Evolutionary conservation across 2,113 vertebrate species (phyloP), one percentile per base, ranked within the genome.

Genomic region (Numenius arquata): DNA sequence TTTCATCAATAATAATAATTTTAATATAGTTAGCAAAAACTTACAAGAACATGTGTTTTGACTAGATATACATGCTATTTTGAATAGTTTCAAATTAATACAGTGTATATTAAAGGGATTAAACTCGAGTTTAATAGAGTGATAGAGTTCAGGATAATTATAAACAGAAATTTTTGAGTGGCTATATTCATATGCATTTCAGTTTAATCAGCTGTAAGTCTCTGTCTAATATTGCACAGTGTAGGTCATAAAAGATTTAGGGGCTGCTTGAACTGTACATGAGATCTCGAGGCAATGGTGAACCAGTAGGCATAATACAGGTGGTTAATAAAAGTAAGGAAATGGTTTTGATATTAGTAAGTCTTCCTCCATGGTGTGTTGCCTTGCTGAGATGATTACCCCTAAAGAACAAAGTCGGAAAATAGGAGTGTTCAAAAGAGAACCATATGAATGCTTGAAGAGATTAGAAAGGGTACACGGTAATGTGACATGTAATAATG

Each of bases 171-270:
- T 56, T 15, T 8, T 15, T 45, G 18, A 21, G 9, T 26, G 20
- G 55, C 6, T 74, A 23, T 61, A 20, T 41, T 89, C 52, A 7
- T 19, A 6, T 10, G 17, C 2, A 23, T 47, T 77, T 70, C 53
- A 4, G 25, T 36, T 2, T 32, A 21, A 25, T 27, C 59, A 38
- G 2, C 29, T 52, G 8, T 9, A 15, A 9, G 9, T 58, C 25
- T 45, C 0, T 34, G 19, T 30, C 34, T 56, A 13, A 20, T 15
- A 4, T 1, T 34, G 65, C n/a, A 23, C 38, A 25, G 5, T 1
- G 30, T 7, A 11, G 27, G 10, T 26, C 27, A 32, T 38, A 4
- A 40, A 66, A 59, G 30, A 40, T 40, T 8, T 15, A 7, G 76
- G 76, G 34, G 40, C 22, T 75, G 13, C 26, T 0, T 3, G 22